Evolutionary conservation across 2,888 invertebrate genomes (phyloP).

Genomic region (Theodoxus fluviatilis): DNA sequence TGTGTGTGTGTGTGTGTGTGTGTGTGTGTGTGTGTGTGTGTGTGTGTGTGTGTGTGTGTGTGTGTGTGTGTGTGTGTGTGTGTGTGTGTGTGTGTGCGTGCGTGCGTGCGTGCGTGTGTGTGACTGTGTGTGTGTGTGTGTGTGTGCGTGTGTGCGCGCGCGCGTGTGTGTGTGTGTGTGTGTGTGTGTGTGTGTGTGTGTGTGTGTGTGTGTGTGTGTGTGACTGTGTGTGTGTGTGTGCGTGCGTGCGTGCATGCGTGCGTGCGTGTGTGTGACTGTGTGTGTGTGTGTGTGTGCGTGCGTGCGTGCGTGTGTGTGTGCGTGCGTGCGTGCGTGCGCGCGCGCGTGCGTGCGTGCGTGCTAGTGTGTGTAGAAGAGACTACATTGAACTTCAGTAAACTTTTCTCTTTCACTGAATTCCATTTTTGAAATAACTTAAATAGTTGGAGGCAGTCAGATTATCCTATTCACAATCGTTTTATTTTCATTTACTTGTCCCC

Average conservation of each 20-base stretch:
- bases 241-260: not conserved
- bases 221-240: not conserved
- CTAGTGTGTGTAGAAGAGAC: not conserved
- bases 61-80: not conserved
- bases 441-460: no score
- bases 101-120: conserved; percentile 10
- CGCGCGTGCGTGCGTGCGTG: not conserved
- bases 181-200: conserved; percentile 2
- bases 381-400: no score
- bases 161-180: not conserved
- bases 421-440: no score
- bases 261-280: not conserved
- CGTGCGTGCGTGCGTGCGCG: not conserved
- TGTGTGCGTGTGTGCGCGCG: not conserved
- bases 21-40: no score
- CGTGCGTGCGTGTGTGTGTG: not conserved
- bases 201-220: not conserved
- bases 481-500: no score
- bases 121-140: conserved; percentile 10
- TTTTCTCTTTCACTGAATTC: no score
- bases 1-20: conserved; percentile 15
- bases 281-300: conserved; percentile 6
- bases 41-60: conserved; percentile 9
- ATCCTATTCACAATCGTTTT: no score
- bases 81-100: conserved; percentile 15